phyloP scores from a whole-genome alignment of 2,797 vertebrate species.

The Crypturellus tataupa region DNA sequence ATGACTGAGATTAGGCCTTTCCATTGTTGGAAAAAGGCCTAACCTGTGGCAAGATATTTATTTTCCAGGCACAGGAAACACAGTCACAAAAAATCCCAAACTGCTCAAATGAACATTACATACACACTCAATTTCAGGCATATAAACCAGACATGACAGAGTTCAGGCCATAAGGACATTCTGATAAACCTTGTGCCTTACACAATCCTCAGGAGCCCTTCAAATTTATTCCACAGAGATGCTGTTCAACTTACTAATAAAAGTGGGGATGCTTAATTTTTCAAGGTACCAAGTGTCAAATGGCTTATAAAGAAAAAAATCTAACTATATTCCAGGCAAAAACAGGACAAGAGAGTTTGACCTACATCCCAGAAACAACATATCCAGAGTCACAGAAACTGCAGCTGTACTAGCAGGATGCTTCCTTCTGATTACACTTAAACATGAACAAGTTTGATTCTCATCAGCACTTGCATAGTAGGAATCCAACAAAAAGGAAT shows the following conservation, averaged over 20 bases:
- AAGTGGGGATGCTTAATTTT: conserved; percentile 21
- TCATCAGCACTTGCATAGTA: not conserved
- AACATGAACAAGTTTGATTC: not conserved
- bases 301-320: conserved; percentile 9
- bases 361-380: conserved; percentile 1
- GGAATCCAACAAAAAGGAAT: not conserved
- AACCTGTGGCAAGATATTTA: not conserved
- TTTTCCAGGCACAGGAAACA: accelerated
- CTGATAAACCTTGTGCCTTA: not conserved
- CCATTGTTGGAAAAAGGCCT: not conserved
- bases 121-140: not conserved
- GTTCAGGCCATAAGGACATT: not conserved
- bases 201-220: not conserved
- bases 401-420: not conserved
- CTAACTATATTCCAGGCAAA: not conserved
- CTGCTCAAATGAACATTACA: not conserved
- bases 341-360: not conserved
- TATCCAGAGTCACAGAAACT: not conserved
- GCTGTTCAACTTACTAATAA: not conserved
- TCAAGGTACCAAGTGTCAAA: conserved; percentile 5
- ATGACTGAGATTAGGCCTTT: not conserved
- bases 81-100: accelerated
- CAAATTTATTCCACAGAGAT: not conserved
- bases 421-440: not conserved
- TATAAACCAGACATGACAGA: not conserved